Percentiles rank a stretch among this genome's conserved stretches.
These are phyloP conservation scores for Forbesichthys agassizii DNA, from an alignment of 2,113 vertebrate species.

Conservation along the genomic window DNA sequence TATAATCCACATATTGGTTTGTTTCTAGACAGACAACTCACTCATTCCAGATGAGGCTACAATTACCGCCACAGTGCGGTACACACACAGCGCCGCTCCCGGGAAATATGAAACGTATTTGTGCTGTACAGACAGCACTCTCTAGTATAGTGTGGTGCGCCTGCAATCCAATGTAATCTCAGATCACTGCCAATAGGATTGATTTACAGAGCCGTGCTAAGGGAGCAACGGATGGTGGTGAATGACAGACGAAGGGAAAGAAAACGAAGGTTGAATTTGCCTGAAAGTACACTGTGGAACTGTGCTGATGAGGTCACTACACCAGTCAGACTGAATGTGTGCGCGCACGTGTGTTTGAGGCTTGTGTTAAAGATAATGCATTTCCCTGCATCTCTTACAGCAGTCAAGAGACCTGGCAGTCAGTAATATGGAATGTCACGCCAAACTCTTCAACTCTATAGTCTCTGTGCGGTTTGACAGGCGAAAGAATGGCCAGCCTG, in stretches of 20 bases:
- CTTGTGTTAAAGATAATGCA: background rate
- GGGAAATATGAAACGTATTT: slow-evolving; percentile 49
- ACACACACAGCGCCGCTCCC: background rate
- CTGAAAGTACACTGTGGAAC: background rate
- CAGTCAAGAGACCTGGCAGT: background rate
- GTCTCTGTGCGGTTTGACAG: slow-evolving; percentile 14
- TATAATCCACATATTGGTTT: slow-evolving; percentile 30
- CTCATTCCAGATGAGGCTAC: slow-evolving; percentile 49
- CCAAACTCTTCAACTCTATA: slow-evolving; percentile 13
- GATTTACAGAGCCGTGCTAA: slow-evolving; percentile 42
- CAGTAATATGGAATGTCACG: slow-evolving; percentile 2
- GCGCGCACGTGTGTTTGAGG: slow-evolving; percentile 14
- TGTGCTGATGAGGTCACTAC: slow-evolving; percentile 22
- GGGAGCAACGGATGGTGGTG: slow-evolving; percentile 1
- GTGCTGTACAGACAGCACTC: slow-evolving; percentile 47
- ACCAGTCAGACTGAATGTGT: slow-evolving; percentile 17
- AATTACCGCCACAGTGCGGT: slow-evolving; percentile 41
- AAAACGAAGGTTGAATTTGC: slow-evolving; percentile 11
- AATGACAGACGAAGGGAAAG: slow-evolving; percentile 12
- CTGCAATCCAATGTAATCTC: slow-evolving; percentile 18
- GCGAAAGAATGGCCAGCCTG: background rate
- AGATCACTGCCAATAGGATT: slow-evolving; percentile 37
- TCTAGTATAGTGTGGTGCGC: slow-evolving; percentile 7
- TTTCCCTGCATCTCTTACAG: background rate
- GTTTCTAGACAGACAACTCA: slow-evolving; percentile 31